Conservation (phyloP, 1,140 invertebrate species). For the Drosophila trapezifrons region DNA sequence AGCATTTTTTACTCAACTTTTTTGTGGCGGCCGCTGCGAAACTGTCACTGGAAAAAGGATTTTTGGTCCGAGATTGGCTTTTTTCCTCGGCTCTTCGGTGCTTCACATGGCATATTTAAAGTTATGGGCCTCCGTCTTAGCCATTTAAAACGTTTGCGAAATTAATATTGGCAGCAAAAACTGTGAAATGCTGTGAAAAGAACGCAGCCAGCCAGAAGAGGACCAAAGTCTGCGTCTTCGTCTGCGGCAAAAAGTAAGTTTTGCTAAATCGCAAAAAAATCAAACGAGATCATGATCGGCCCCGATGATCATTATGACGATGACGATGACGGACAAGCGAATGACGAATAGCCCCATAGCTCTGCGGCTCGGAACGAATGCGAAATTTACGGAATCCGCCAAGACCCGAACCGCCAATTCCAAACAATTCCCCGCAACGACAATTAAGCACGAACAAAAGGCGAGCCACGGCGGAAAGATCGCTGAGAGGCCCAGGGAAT, state of each 20-base stretch:
- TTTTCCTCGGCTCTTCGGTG: slow-evolving; percentile 19
- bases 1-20: slow-evolving; percentile 48
- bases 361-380: slow-evolving; percentile 71
- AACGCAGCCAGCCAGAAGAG: slow-evolving; percentile 60
- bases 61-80: slow-evolving; percentile 37
- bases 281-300: slow-evolving; percentile 46
- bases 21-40: slow-evolving; percentile 28
- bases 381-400: slow-evolving; percentile 80
- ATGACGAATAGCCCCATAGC: slow-evolving; percentile 82
- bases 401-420: slow-evolving; percentile 57
- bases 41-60: slow-evolving; percentile 71
- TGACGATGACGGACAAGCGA: slow-evolving; percentile 72
- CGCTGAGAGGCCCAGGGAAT: slow-evolving; percentile 30
- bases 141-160: slow-evolving; percentile 83
- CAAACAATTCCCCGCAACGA: slow-evolving; percentile 77
- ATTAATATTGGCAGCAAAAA: slow-evolving; percentile 81
- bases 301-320: slow-evolving; percentile 27
- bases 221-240: slow-evolving; percentile 18
- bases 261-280: slow-evolving; percentile 64
- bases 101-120: slow-evolving; percentile 71
- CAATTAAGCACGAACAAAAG: slow-evolving; percentile 81
- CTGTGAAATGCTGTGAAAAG: slow-evolving; percentile 81
- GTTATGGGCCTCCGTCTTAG: slow-evolving; percentile 70
- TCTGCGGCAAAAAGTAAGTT: slow-evolving; percentile 71
- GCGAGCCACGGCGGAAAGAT: slow-evolving; percentile 35